These are phyloP conservation scores for Octonoba sinensis DNA, from an alignment of 2,888 invertebrate species.

Conservation along the genomic window DNA sequence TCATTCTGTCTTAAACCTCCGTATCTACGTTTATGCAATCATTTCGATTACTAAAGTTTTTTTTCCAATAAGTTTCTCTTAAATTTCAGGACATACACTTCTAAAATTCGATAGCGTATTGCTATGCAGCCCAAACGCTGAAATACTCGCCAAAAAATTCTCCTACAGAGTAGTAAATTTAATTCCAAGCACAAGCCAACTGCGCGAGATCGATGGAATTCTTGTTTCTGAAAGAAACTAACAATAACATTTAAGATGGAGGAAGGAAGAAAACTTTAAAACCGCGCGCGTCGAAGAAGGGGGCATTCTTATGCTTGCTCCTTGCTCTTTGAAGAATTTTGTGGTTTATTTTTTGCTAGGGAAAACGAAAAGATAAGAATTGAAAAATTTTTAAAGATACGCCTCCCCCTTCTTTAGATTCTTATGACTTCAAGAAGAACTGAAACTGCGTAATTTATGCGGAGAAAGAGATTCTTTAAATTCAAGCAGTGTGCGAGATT, in stretches of 20 bases:
- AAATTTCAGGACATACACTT: no score
- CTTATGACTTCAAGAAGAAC: neutral
- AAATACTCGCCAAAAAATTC: no score
- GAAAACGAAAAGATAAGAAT: neutral
- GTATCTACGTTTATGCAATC: no score
- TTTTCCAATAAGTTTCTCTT: no score
- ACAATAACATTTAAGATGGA: conserved; percentile 26
- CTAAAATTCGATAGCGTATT: no score
- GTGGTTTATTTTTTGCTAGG: conserved; percentile 28
- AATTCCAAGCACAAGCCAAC: conserved; percentile 36
- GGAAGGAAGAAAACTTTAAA: conserved; percentile 26
- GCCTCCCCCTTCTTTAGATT: neutral
- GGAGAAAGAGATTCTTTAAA: conserved; percentile 29
- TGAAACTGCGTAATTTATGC: conserved; percentile 38
- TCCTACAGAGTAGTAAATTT: conserved; percentile 22
- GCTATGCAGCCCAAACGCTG: no score
- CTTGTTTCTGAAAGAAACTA: conserved; percentile 22
- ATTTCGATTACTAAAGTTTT: no score
- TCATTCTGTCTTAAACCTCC: no score
- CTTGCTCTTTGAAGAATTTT: conserved; percentile 4
- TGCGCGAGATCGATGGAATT: conserved; percentile 36
- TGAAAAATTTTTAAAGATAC: neutral
- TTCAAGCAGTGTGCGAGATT: conserved; percentile 26
- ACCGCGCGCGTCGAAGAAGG: conserved; percentile 10
- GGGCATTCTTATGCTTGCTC: conserved; percentile 37